Evolutionary conservation across 2,113 vertebrate genomes (phyloP), one percentile per base, ranked within the genome.

Genomic region (Rhinopomastus cyanomelas): DNA sequence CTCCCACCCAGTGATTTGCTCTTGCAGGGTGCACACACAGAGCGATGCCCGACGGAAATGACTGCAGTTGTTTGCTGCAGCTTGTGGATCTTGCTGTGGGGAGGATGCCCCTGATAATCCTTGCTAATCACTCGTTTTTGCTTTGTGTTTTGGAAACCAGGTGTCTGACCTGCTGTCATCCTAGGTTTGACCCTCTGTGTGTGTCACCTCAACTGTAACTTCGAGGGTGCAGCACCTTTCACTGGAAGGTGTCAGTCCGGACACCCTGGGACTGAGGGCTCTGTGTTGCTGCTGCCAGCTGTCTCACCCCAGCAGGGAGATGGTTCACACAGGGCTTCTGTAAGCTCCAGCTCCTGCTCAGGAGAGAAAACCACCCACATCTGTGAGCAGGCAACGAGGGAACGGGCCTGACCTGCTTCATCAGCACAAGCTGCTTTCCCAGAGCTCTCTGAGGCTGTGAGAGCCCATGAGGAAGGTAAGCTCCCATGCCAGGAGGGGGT

Each of bases 1-100:
- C 86, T 81, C 56, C 77, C 90, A 91, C 82, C 85, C 94, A 94
- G 59, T 64, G 90, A 91, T 92, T 93, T 89, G 87, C 74, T 73
- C 93, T 81, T 83, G 80, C 82, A 87, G 87, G 11, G 36, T 89
- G 67, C 88, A 44, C 88, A 44, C 88, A 72, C 64, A 67, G 93
- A 90, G 87, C 10, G 7, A 30, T 32, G 72, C 75, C 48, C 6
- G 19, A 36, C 56, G 53, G 66, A 81, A 94, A 77, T 62, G 66
- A 59, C 44, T 2, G 0, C 23, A 30, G 89, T 94, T 81, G 19
- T 88, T 32, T 72, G 55, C 75, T 81, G 19, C 59, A 87, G 30
- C 71, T 42, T 52, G 39, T 46, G 60, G 68, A 48, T 81, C 78
- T 89, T 51, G 48, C 75, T 93, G 75, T 78, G 68, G 48, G 12